Base-by-base conservation (phyloP, 2,888 invertebrate species). In the Herminia tarsipennalis region DNA sequence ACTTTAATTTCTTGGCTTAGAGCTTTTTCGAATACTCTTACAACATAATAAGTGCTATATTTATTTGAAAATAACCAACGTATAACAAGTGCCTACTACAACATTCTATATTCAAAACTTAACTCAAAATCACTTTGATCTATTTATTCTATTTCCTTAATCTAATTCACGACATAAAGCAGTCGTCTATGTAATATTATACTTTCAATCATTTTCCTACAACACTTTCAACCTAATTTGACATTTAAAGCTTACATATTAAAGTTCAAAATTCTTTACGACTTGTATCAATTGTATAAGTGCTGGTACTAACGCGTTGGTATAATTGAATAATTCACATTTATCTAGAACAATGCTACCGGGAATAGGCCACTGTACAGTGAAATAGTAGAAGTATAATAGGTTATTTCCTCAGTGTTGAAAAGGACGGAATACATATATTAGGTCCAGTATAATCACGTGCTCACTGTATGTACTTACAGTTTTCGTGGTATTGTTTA, bases 281-380 rank as follows among this genome's bases (percentile, higher is more conserved):
- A 18, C 9, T 9, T 25, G 30, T 12, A 33, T 30, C 27, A 36
- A 35, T 32, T 30, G 25, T 40, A 12, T 25, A 9, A 4, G 4
- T 30, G 25, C 18, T 22, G 22, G 35, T 29, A 12, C 9, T 27
- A 17, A n/a, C 35, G 55, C 29, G 55, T 33, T 41, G 37, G 45
- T 18, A 56, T 66, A 65, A 68, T 68, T 68, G 69, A 71, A 71
- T 73, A 70, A 71, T 70, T 67, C 46, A 38, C 41, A 40, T 47
- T 37, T 66, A 73, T 69, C 62, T 71, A 39, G 73, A 62, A 55
- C 71, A 60, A 51, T 49, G 58, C 67, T 65, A 64, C 69, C 65
- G 57, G 66, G 59, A 55, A 14, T 48, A 35, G 38, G 37, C 13
- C n/a, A 13, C 3, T 9, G 20, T 24, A 12, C 6, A 14, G 21